Conservation (phyloP, 2,888 invertebrate genomes). For the Diaprepes abbreviatus region DNA sequence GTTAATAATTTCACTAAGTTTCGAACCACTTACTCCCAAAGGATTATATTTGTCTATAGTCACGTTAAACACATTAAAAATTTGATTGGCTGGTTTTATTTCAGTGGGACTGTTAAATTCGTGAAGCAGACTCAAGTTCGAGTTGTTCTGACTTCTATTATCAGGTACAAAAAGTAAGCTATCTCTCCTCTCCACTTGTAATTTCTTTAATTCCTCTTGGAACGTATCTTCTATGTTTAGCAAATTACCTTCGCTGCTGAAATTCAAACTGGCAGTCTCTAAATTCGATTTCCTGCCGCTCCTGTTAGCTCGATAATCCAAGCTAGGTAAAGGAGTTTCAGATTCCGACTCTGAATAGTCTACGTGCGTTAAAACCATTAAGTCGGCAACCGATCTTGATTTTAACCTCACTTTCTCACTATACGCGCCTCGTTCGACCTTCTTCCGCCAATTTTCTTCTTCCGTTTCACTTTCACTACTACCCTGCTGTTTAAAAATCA, state of each 20-base stretch:
- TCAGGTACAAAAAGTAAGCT: constrained; percentile 68
- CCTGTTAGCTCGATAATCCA: constrained; percentile 66
- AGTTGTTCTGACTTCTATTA: constrained; percentile 57
- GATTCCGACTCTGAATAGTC: constrained; percentile 75
- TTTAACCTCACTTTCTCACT: constrained; percentile 76
- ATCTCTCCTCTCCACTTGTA: constrained; percentile 66
- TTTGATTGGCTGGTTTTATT: constrained; percentile 63
- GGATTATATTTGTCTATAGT: constrained; percentile 62
- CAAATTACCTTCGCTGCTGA: constrained; percentile 73
- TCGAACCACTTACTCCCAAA: constrained; percentile 40
- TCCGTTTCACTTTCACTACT: constrained; percentile 75
- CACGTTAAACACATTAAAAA: constrained; percentile 66
- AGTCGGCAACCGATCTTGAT: constrained; percentile 77
- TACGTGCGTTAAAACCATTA: constrained; percentile 78
- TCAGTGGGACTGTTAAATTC: constrained; percentile 63
- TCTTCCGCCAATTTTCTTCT: constrained; percentile 74
- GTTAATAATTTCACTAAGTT: constrained; percentile 25
- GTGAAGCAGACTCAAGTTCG: constrained; percentile 43
- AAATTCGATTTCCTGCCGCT: constrained; percentile 60
- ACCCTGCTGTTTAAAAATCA: constrained; percentile 56
- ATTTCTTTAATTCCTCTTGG: constrained; percentile 70
- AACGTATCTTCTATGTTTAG: constrained; percentile 71
- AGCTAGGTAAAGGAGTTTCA: constrained; percentile 67
- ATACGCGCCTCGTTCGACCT: constrained; percentile 73
- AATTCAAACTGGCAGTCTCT: constrained; percentile 63